phyloP scores from a whole-genome alignment of 2,113 vertebrate species.

The Poicephalus gulielmi region DNA sequence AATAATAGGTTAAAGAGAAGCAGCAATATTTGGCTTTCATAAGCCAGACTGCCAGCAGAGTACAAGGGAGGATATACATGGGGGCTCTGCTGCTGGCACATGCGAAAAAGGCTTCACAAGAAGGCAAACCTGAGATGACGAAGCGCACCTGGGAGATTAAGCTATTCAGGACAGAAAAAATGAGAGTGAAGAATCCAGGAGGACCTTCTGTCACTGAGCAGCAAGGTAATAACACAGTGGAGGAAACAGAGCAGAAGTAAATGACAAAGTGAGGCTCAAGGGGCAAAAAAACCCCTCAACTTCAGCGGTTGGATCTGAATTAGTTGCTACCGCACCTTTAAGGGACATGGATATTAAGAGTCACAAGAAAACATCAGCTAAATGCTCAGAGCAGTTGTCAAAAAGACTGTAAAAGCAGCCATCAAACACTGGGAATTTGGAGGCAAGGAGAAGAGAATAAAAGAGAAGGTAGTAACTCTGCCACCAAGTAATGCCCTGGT shows the following conservation, averaged over 20 bases:
- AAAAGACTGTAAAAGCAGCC: background rate
- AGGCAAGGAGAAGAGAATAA: background rate
- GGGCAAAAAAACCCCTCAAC: background rate
- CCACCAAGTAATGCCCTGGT: background rate
- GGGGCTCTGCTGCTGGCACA: background rate
- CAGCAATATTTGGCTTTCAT: background rate
- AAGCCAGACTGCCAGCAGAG: background rate
- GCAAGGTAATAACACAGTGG: background rate
- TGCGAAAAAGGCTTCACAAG: background rate
- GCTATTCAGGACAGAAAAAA: background rate
- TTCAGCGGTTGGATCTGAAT: background rate
- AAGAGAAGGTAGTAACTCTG: background rate
- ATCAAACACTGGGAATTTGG: background rate
- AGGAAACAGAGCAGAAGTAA: background rate
- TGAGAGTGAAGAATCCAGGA: background rate
- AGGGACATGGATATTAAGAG: background rate
- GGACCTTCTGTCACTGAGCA: slow-evolving; percentile 12
- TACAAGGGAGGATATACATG: background rate
- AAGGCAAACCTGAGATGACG: slow-evolving; percentile 24
- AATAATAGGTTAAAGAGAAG: slow-evolving; percentile 6
- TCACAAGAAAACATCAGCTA: background rate
- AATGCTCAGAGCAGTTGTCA: background rate
- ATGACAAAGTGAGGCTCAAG: background rate
- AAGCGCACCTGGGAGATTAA: background rate
- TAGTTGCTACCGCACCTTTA: background rate